These are phyloP conservation scores for Monoplex corrugatus DNA, from an alignment of 2,888 invertebrate genomes.

Conservation along the genomic window DNA sequence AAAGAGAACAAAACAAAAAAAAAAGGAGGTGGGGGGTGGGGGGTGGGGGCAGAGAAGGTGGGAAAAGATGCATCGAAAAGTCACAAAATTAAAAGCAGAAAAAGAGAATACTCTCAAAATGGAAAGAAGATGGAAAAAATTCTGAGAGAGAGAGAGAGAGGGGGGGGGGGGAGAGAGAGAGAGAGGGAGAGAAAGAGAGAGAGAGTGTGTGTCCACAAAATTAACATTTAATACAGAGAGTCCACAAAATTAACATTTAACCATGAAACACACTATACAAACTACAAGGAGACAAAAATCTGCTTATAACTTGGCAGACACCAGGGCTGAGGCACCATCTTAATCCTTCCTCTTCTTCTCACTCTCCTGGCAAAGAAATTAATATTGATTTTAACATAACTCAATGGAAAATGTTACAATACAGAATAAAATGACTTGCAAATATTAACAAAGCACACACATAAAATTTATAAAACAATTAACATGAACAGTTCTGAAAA, in stretches of 20 bases:
- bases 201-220: background rate
- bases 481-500: too few relatives aligned
- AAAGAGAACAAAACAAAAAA: background rate
- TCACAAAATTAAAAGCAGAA: background rate
- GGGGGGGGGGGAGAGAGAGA: background rate
- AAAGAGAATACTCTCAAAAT: background rate
- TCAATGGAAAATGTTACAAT: too few relatives aligned
- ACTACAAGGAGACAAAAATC: background rate
- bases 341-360: slow-evolving; percentile 49
- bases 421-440: too few relatives aligned
- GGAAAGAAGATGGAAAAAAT: background rate
- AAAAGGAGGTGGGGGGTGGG: background rate
- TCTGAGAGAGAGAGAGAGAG: background rate
- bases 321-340: background rate
- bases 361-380: slow-evolving; percentile 20
- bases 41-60: background rate
- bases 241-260: background rate
- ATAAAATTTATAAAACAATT: too few relatives aligned
- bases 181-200: background rate
- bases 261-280: background rate
- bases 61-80: too few relatives aligned
- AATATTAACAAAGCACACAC: too few relatives aligned
- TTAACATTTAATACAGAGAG: background rate
- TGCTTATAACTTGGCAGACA: background rate
- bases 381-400: too few relatives aligned